Conservation (phyloP, 92 coral and sea anemone species). For the Scolanthus callimorphus region DNA sequence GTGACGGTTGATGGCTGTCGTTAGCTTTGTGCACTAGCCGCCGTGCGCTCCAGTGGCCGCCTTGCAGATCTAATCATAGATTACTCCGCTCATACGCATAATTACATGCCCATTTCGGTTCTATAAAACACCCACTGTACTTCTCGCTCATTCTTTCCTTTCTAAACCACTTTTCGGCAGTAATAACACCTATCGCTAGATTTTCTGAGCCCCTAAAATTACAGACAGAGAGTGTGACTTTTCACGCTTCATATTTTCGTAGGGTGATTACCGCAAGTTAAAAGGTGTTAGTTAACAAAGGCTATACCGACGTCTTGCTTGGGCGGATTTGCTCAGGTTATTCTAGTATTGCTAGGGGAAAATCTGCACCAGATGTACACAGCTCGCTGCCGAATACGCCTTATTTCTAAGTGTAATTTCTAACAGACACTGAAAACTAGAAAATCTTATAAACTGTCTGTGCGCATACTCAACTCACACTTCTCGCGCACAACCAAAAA, state of each 20-base stretch:
- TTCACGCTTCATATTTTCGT: background rate
- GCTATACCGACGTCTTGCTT: constrained; percentile 45
- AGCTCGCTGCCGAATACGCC: too few species aligned
- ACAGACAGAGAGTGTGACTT: background rate
- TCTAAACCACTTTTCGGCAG: too few species aligned
- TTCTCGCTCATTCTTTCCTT: background rate
- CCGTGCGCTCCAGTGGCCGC: background rate
- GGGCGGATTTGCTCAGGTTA: background rate
- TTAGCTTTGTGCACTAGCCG: background rate
- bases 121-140: background rate
- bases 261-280: background rate
- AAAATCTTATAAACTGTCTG: too few species aligned
- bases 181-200: background rate
- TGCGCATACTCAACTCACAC: background rate
- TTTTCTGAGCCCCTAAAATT: background rate
- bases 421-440: too few species aligned
- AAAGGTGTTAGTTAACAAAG: constrained; percentile 65
- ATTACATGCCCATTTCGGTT: background rate
- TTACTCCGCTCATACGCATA: background rate
- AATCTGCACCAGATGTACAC: constrained; percentile 1
- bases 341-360: background rate
- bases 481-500: background rate
- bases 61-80: background rate
- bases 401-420: too few species aligned
- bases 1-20: background rate